These are phyloP conservation scores for Sesamia inferens DNA, from an alignment of 2,888 invertebrate species.

Conservation along the genomic window DNA sequence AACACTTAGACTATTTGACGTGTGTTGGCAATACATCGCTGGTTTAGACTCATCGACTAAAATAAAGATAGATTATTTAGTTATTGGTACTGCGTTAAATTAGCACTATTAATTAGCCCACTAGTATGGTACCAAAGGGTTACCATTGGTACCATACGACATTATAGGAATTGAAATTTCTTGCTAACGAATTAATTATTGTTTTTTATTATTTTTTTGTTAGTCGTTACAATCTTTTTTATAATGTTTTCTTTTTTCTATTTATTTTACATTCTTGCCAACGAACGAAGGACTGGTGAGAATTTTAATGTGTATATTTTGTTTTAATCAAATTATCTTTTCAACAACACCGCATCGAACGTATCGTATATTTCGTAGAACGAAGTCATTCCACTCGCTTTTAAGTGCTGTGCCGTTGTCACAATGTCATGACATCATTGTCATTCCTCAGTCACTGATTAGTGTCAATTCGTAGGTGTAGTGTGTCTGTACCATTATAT, in stretches of 20 bases:
- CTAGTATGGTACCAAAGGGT: no score
- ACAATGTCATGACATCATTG: conserved; percentile 71
- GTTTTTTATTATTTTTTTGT: conserved; percentile 14
- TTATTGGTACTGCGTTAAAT: background rate
- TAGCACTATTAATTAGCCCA: no score
- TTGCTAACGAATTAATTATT: conserved; percentile 35
- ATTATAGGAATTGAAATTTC: conserved; percentile 43
- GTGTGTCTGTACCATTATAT: conserved; percentile 65
- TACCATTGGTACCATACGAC: conserved; percentile 26
- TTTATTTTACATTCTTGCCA: conserved; percentile 63
- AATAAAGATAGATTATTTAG: background rate
- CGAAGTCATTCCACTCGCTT: conserved; percentile 82
- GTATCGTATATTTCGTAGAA: conserved; percentile 69
- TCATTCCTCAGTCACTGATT: conserved; percentile 46
- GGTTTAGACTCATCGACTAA: background rate
- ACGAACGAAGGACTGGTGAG: conserved; percentile 55
- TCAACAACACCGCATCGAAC: conserved; percentile 69
- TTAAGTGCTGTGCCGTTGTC: conserved; percentile 72
- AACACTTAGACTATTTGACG: background rate
- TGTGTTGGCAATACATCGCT: background rate
- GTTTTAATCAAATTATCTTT: conserved; percentile 48
- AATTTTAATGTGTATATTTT: conserved; percentile 66
- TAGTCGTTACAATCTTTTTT: conserved; percentile 26
- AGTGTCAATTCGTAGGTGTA: conserved; percentile 67
- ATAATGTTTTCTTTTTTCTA: conserved; percentile 15